Base-by-base conservation (phyloP, 2,888 invertebrate genomes). In the Calephelis perditalis region DNA sequence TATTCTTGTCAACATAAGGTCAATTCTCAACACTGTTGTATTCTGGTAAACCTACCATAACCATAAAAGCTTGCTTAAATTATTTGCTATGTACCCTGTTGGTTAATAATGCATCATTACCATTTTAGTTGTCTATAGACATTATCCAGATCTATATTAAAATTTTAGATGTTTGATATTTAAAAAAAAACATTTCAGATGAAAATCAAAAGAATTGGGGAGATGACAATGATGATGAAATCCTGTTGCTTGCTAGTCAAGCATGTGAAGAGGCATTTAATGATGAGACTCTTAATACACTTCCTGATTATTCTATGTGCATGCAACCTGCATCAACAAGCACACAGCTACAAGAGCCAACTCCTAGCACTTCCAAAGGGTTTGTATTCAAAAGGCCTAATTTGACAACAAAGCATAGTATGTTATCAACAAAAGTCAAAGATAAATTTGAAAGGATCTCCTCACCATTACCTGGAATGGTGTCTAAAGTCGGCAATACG, bases 181-280 rank as follows among this genome's bases (percentile, higher is more conserved):
- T 40, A 40, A 40, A 40, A 40, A 40, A 40, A 40, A 40, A 40
- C 8, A 40, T 60, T 60, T n/a, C 26, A 80, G 79, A 73, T 62
- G 60, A 64, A 5, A 70, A 73, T 12, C 69, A 70, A 62, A 65
- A 82, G 61, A 79, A 71, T 58, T 91, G 91, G 91, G 91, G 86
- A 10, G 89, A 91, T 63, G 91, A 90, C 49, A 83, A 82, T 71
- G 90, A 91, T 37, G 90, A 91, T 54, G 88, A 90, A 70, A 85
- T 91, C 45, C 73, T 91, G 0, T 75, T 91, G 9, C 72, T 89
- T 67, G 91, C 88, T 0, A 91, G 90, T 63, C 91, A 91, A 67
- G 91, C 82, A 0, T 90, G 86, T 65, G 91, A 91, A 63, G 75
- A 88, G 37, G 86, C 76, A 0, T 84, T 77, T 65, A 76, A 64